Base-by-base conservation (phyloP, 2,797 vertebrate genomes). In the Hapalemur alaotrensis region DNA sequence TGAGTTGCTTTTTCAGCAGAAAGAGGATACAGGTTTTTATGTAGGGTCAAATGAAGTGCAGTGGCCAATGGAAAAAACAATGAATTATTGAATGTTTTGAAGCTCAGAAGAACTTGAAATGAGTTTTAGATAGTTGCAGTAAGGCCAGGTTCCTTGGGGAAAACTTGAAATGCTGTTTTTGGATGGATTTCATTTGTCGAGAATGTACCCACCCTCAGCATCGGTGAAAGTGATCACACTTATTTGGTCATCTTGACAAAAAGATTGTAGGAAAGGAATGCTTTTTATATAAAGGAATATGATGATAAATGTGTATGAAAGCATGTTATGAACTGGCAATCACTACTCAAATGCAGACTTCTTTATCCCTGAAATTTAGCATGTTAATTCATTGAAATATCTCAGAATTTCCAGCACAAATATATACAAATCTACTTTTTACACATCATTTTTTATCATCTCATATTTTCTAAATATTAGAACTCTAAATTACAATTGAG, bases 21-120 rank as follows among this genome's bases (percentile, higher is more conserved):
- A 85, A 80, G 22, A 54, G 57, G 17, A 79, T 65, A 59, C 13
- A 46, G 28, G 30, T 28, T 96, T 92, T 89, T 79, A 84, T 82
- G 17, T 81, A 54, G 15, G 35, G 83, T 95, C 73, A 52, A 86
- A 69, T 5, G 80, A 91, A 83, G 75, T 30, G 15, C 87, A 97
- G 32, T 80, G 35, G 28, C 46, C 93, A 95, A 5, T 95, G 70
- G 59, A 96, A 93, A 61, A 2, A 14, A 13, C n/a, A 41, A 75
- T 95, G 54, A 94, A 94, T 95, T 90, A 95, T 79, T 95, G 81
- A 97, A 76, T 46, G 38, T 57, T 78, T 20, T 79, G 48, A 88
- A 82, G 50, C 25, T 65, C 52, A 89, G 13, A 23, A 91, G 38
- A 83, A 89, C 48, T 83, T 83, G 54, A 88, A 93, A 88, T 88